Evolutionary conservation across 2,888 invertebrate species (phyloP), one percentile per base, ranked within the genome.

Genomic region (Zygothrica quintamaculata): DNA sequence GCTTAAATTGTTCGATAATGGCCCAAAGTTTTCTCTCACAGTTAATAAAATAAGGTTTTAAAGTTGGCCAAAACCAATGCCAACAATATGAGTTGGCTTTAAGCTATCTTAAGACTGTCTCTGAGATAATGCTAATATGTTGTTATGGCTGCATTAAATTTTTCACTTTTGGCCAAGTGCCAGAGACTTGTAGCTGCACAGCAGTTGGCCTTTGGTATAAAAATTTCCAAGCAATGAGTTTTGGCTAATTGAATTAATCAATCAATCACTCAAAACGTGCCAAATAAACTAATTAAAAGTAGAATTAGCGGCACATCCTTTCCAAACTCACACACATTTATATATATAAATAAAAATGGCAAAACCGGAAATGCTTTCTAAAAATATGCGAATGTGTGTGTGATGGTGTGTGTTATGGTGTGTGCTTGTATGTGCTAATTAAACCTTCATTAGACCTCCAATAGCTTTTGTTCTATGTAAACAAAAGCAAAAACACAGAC

Each of bases 281-380:
- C 57, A 72, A 81, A 84, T 81, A 73, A 81, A 81, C 67, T 70
- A 84, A 80, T 80, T 80, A 80, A 80, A 81, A 81, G 62, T 55
- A 69, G 85, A 77, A 73, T 80, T 80, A 81, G 79, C 60, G 48
- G 43, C 60, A 58, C 42, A 74, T 43, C 62, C 39, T 37, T n/a
- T n/a, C n/a, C n/a, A n/a, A n/a, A n/a, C n/a, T n/a, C n/a, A n/a
- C n/a, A n/a, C n/a, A n/a, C n/a, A n/a, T n/a, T n/a, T n/a, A n/a
- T 9, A 4, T 43, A 4, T 43, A 43, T 40, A 61, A 37, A 72
- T 56, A 71, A 53, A 72, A 72, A 74, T 68, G 59, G 34, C 55
- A 33, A 5, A 16, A 42, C 52, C 56, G 46, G 47, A 61, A 61
- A 73, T 47, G 68, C 61, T 62, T 71, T 68, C 74, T 68, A 62